A percentile compares a stretch with the other conserved stretches of the same genome.
Evolutionary conservation across 1,140 invertebrate genomes (phyloP).

Genomic region (Venustaconcha ellipsiformis): DNA sequence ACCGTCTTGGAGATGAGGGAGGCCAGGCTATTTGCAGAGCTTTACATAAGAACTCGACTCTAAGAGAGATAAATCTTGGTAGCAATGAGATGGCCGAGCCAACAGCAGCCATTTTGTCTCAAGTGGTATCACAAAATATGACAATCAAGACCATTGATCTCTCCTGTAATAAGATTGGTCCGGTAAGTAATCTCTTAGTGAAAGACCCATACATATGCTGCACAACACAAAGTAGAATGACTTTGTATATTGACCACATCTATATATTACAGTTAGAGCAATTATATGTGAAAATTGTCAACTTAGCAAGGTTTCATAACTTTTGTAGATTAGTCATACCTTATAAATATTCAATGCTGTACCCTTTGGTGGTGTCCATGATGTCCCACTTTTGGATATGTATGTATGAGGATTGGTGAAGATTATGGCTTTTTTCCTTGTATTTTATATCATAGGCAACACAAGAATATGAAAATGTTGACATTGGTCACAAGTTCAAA

Average conservation of each 20-base stretch:
- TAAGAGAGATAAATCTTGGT: constrained; percentile 64
- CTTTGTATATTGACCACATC: background rate
- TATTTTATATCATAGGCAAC: too few relatives aligned
- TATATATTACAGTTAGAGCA: background rate
- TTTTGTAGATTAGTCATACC: background rate
- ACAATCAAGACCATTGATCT: constrained; percentile 61
- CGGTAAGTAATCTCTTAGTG: constrained; percentile 51
- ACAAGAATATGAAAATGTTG: too few relatives aligned
- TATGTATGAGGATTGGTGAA: too few relatives aligned
- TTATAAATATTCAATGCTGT: background rate
- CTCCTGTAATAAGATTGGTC: constrained; percentile 66
- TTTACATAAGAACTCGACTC: constrained; percentile 61
- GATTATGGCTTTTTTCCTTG: too few relatives aligned
- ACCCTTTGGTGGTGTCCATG: too few relatives aligned
- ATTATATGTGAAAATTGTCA: background rate
- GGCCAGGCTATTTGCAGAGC: constrained; percentile 65
- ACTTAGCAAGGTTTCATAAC: background rate
- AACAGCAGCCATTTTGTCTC: constrained; percentile 64
- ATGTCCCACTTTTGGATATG: background rate
- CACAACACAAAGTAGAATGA: background rate
- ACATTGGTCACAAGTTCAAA: too few relatives aligned
- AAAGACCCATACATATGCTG: background rate
- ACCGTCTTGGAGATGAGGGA: constrained; percentile 68
- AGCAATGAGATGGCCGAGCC: constrained; percentile 67
- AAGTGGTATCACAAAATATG: constrained; percentile 64